phyloP scores from a whole-genome alignment of 2,113 vertebrate species.

The Silurus asotus region DNA sequence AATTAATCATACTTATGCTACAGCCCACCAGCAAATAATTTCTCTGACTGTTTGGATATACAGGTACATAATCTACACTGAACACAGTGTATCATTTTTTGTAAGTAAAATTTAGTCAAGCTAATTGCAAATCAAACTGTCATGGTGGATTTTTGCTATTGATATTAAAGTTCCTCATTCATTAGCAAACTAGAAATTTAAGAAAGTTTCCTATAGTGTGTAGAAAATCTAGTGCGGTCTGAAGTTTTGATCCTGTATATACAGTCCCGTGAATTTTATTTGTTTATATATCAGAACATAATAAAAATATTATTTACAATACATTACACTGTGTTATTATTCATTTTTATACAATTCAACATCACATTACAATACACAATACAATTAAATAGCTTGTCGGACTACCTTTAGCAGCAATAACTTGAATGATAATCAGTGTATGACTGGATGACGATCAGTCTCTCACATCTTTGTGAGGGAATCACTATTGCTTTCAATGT shows the following conservation, averaged over 20 bases:
- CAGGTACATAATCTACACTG: neutral
- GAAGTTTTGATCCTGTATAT: neutral
- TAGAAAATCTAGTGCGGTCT: neutral
- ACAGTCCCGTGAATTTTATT: too few relatives aligned
- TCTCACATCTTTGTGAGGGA: too few relatives aligned
- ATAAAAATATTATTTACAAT: too few relatives aligned
- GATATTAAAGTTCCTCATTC: neutral
- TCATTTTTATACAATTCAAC: too few relatives aligned
- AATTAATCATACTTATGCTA: neutral
- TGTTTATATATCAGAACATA: too few relatives aligned
- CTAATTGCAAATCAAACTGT: neutral
- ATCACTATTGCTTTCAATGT: too few relatives aligned
- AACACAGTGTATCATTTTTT: neutral
- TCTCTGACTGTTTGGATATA: neutral
- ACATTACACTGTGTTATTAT: too few relatives aligned
- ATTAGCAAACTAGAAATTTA: slow-evolving; percentile 6
- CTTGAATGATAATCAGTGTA: too few relatives aligned
- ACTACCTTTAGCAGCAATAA: too few relatives aligned
- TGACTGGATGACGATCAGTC: too few relatives aligned
- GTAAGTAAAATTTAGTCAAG: neutral
- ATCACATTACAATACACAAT: too few relatives aligned
- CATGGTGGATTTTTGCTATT: neutral
- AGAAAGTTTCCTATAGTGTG: neutral
- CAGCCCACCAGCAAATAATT: neutral
- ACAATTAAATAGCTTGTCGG: too few relatives aligned